These are phyloP conservation scores for Autographa gamma DNA, from an alignment of 2,888 invertebrate species.

Conservation along the genomic window DNA sequence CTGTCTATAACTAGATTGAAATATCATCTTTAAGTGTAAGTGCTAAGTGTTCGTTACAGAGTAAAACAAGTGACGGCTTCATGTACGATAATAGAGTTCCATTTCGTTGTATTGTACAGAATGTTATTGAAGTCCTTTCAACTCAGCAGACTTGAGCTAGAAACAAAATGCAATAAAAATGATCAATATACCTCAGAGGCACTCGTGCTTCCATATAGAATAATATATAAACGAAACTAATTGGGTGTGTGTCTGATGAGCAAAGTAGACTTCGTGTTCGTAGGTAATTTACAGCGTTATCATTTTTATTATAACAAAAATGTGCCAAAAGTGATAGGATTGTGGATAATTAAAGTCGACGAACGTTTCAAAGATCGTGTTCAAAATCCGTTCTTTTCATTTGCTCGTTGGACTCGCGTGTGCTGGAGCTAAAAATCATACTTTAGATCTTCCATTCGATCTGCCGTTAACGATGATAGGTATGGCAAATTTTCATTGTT, in stretches of 20 bases:
- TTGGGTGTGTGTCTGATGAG: constrained; percentile 72
- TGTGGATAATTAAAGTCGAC: constrained; percentile 41
- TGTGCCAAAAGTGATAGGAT: constrained; percentile 80
- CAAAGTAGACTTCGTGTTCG: constrained; percentile 60
- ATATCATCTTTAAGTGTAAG: constrained; percentile 74
- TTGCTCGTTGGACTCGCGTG: constrained; percentile 62
- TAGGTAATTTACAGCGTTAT: constrained; percentile 64
- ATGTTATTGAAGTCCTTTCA: constrained; percentile 65
- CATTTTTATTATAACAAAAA: constrained; percentile 67
- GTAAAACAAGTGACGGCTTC: constrained; percentile 67
- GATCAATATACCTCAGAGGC: constrained; percentile 85
- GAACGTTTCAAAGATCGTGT: constrained; percentile 36
- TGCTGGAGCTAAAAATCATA: constrained; percentile 44
- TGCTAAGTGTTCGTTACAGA: constrained; percentile 73
- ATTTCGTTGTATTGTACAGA: constrained; percentile 68
- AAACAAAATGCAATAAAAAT: constrained; percentile 74
- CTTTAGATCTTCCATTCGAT: constrained; percentile 40
- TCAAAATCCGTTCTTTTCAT: constrained; percentile 48
- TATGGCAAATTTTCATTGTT: constrained; percentile 39
- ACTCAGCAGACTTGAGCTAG: constrained; percentile 65
- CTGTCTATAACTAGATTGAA: constrained; percentile 79
- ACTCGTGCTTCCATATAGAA: constrained; percentile 79
- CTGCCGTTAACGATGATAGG: constrained; percentile 29
- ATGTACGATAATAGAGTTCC: constrained; percentile 64
- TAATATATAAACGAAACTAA: constrained; percentile 70